phyloP scores from a whole-genome alignment of 1,140 invertebrate species.

The Himalopsyche phryganea region DNA sequence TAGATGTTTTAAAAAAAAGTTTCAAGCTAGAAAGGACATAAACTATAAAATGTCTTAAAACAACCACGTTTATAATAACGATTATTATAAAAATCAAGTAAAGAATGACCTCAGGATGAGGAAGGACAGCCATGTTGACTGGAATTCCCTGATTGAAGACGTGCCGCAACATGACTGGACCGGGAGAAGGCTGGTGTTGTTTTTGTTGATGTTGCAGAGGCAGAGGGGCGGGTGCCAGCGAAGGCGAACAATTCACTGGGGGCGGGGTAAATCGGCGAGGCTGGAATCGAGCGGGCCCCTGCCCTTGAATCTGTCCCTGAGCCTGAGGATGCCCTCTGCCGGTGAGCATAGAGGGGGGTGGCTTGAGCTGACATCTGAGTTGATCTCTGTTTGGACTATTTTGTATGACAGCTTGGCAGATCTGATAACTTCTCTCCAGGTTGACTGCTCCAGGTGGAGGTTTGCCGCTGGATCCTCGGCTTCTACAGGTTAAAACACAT shows the following conservation, averaged over 20 bases:
- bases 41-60: no score
- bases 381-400: conserved; percentile 87
- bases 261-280: conserved; percentile 17
- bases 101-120: conserved; percentile 50
- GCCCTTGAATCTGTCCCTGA: conserved; percentile 23
- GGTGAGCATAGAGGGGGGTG: conserved; percentile 71
- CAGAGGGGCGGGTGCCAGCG: conserved; percentile 36
- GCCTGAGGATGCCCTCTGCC: conserved; percentile 33
- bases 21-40: no score
- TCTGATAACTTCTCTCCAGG: conserved; percentile 90
- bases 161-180: conserved; percentile 56
- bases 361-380: conserved; percentile 78
- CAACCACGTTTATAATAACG: no score
- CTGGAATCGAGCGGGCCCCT: conserved; percentile 31
- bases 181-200: conserved; percentile 28
- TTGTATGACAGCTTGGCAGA: conserved; percentile 92
- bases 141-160: conserved; percentile 57
- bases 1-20: no score
- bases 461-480: conserved; percentile 57
- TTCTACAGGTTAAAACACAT: no score
- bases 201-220: neutral
- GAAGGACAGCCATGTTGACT: conserved; percentile 56
- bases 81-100: no score
- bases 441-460: conserved; percentile 85
- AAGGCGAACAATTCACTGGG: conserved; percentile 32